Evolutionary conservation across 2,797 vertebrate genomes (phyloP).

Genomic region (Cyprinodon diabolis): DNA sequence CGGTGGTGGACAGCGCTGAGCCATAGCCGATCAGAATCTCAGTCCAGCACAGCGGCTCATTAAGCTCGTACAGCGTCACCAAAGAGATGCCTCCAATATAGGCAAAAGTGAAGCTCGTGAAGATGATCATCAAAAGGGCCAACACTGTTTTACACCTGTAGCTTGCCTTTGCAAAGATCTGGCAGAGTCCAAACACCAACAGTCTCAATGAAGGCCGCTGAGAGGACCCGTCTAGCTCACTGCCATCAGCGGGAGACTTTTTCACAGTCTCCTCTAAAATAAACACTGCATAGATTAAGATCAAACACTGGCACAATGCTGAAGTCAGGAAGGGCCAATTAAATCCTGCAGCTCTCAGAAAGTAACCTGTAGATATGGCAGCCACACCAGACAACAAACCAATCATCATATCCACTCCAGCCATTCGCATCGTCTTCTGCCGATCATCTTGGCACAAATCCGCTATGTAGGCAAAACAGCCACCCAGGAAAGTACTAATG

Average conservation of each 20-base stretch:
- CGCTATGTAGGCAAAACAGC: conserved; percentile 90
- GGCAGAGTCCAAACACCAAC: conserved; percentile 80
- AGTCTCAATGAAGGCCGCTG: conserved; percentile 72
- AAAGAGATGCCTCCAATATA: conserved; percentile 78
- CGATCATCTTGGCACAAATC: conserved; percentile 84
- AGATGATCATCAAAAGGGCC: conserved; percentile 81
- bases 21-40: conserved; percentile 94
- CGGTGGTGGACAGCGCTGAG: conserved; percentile 81
- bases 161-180: conserved; percentile 81
- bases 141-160: conserved; percentile 75
- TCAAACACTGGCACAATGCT: conserved; percentile 74
- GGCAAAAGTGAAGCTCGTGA: conserved; percentile 82
- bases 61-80: conserved; percentile 89
- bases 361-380: conserved; percentile 89
- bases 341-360: conserved; percentile 87
- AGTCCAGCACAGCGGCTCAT: conserved; percentile 92
- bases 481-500: conserved; percentile 87
- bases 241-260: conserved; percentile 28
- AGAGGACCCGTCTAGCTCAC: neutral
- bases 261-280: conserved; percentile 84
- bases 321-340: conserved; percentile 88
- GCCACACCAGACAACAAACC: conserved; percentile 88
- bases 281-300: conserved; percentile 85
- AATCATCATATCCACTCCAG: conserved; percentile 89
- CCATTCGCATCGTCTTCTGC: conserved; percentile 90